Conservation (phyloP, 2,888 invertebrate species). For the Alentia gelatinosa region DNA sequence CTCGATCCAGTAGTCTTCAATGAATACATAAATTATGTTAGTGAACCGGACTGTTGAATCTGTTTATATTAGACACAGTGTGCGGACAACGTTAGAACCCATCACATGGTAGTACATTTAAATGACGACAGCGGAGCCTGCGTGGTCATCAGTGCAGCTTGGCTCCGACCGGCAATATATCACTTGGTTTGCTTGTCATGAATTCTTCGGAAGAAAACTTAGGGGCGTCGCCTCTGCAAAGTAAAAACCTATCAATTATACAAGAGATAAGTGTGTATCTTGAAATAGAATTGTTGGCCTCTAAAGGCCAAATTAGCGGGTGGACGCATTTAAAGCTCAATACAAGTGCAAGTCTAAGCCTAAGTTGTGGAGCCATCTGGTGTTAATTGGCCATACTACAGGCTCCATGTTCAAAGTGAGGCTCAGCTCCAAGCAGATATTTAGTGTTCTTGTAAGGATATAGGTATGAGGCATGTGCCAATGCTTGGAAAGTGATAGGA, state of each 20-base stretch:
- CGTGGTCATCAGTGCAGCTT: neutral
- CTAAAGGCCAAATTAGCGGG: neutral
- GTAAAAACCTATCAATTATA: neutral
- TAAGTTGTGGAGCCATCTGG: neutral
- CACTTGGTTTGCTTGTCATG: constrained; percentile 34
- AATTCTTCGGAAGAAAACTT: constrained; percentile 53
- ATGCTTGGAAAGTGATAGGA: no score
- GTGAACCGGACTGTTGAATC: neutral
- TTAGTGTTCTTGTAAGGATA: no score
- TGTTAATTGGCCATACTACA: neutral
- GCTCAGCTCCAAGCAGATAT: neutral
- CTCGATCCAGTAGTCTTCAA: no score
- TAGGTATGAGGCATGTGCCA: no score
- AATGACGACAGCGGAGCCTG: neutral
- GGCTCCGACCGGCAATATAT: neutral
- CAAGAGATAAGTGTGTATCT: neutral
- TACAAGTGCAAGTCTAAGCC: no score
- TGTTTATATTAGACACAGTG: neutral
- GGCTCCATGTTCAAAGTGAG: neutral
- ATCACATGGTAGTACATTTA: neutral
- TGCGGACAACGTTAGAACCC: neutral
- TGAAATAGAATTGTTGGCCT: neutral
- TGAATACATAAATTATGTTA: no score
- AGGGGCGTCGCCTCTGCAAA: constrained; percentile 46
- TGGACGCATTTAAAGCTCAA: neutral